Percentiles rank a stretch among this genome's conserved stretches.
Evolutionary conservation across 37 sponge, comb jelly and placozoan species (phyloP).

Genomic region (Eunapius fragilis): DNA sequence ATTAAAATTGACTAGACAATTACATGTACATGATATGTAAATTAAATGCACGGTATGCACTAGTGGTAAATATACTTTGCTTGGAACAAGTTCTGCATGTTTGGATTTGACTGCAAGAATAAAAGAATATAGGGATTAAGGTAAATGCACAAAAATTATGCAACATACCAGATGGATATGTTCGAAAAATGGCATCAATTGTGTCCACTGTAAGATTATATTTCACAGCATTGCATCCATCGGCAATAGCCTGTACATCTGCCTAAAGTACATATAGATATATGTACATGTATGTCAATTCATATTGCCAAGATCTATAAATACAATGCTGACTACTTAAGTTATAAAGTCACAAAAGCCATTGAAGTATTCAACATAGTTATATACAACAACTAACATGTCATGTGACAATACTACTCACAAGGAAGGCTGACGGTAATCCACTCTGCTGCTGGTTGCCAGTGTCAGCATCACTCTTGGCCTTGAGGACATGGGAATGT

Average conservation of each 20-base stretch:
- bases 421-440: constrained; percentile 83
- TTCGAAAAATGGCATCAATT: constrained; percentile 81
- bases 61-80: constrained; percentile 22
- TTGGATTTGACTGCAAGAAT: constrained; percentile 53
- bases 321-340: neutral
- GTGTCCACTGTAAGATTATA: constrained; percentile 76
- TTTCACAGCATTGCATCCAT: constrained; percentile 78
- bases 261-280: constrained; percentile 42
- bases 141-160: neutral
- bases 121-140: neutral
- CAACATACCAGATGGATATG: constrained; percentile 81
- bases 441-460: constrained; percentile 55
- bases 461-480: neutral
- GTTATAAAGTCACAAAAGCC: neutral
- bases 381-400: no score
- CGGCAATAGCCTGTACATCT: constrained; percentile 70
- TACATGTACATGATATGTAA: neutral
- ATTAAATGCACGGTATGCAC: no score
- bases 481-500: no score
- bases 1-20: no score
- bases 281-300: neutral
- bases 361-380: no score
- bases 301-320: neutral
- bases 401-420: constrained; percentile 24
- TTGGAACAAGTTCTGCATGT: constrained; percentile 72